Evolutionary conservation across 2,888 invertebrate genomes (phyloP), one percentile per base, ranked within the genome.

Genomic region (Dryobota labecula): DNA sequence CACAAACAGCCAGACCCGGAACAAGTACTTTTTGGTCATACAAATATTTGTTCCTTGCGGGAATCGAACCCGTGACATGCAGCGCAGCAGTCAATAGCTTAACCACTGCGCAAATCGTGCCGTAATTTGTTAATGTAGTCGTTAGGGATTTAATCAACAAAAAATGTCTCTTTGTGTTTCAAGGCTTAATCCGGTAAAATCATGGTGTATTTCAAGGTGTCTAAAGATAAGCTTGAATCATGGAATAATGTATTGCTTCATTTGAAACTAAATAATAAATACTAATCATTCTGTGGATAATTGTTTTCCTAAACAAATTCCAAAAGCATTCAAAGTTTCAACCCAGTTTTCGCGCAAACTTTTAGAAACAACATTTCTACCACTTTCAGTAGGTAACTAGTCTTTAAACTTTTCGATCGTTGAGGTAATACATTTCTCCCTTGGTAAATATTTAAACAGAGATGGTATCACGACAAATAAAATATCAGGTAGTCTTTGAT

Each of bases 401-500:
- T 56, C 11, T 41, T 64, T 43, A 72, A 78, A 70, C 33, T 75
- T 63, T 57, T 53, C 49, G 38, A 78, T 78, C 63, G 56, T 69
- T 58, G 41, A 18, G 45, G 49, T 70, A 70, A 47, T 75, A 56
- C 49, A 70, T 68, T 65, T 70, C 27, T 43, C 18, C 13, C 33
- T 68, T 62, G 2, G 54, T 72, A 72, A 73, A 73, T 73, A 77
- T 70, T 73, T 77, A 38, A 54, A 66, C 18, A 20, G 24, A 68
- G 9, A 41, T 8, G 18, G 7, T 70, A 74, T 66, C 30, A 64
- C 57, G 63, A 43, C 36, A 49, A 58, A 74, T 74, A 75, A 79
- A 81, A 83, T 80, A 18, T 74, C 83, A 83, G 74, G 74, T 72
- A 33, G 47, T 65, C 56, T 33, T 45, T 68, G 68, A 76, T 83